Conservation (phyloP, 1,140 invertebrate species). For the Pantala flavescens region DNA sequence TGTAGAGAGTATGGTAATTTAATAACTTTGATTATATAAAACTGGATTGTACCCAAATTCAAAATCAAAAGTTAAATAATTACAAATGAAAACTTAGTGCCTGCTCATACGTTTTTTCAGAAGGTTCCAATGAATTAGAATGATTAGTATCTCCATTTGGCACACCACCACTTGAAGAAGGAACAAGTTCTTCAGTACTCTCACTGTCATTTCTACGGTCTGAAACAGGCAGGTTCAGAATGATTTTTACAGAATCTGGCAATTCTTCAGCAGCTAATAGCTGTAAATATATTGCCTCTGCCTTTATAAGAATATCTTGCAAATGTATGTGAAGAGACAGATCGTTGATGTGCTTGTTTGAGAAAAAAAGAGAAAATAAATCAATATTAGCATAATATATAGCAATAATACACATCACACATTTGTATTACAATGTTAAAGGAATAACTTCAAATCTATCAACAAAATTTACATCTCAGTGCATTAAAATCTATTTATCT, state of each 20-base stretch:
- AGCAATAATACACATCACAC: too few species aligned
- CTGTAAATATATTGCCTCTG: constrained; percentile 82
- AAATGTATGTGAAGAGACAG: constrained; percentile 74
- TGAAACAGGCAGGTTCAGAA: constrained; percentile 45
- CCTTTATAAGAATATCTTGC: constrained; percentile 63
- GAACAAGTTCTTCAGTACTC: background rate
- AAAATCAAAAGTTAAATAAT: background rate
- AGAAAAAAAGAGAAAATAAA: constrained; percentile 24
- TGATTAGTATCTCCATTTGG: background rate
- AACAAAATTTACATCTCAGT: too few species aligned
- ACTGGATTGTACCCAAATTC: too few species aligned
- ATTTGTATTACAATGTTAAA: too few species aligned
- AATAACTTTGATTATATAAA: too few species aligned
- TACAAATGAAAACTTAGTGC: background rate
- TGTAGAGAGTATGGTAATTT: too few species aligned
- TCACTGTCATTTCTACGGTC: background rate
- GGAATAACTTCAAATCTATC: too few species aligned
- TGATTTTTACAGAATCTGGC: constrained; percentile 52
- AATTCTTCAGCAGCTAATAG: constrained; percentile 52
- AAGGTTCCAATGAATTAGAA: background rate
- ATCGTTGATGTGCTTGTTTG: constrained; percentile 85
- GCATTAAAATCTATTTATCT: too few species aligned
- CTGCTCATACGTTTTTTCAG: background rate
- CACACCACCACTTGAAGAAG: background rate
- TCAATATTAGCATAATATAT: too few species aligned